Evolutionary conservation across 2,888 invertebrate species (phyloP).

Genomic region (Callyntrura guangdongensis): DNA sequence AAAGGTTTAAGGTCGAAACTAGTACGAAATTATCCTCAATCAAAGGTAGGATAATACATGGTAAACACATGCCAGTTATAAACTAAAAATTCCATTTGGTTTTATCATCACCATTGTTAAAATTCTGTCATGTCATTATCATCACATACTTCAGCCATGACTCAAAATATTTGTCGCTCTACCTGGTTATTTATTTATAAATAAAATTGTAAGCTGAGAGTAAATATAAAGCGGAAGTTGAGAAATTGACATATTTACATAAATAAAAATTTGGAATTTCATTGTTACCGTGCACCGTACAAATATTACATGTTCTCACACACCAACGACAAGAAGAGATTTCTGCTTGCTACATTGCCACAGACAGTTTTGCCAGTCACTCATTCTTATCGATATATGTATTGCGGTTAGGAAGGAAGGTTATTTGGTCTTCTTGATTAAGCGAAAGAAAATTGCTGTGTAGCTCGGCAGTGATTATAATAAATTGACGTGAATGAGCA

Average conservation of each 20-base stretch:
- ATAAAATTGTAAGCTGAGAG: not conserved
- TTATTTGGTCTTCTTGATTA: constrained; percentile 37
- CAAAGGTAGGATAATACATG: not conserved
- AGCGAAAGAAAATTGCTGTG: constrained; percentile 19
- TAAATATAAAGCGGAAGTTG: constrained; percentile 61
- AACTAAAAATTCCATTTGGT: constrained; percentile 42
- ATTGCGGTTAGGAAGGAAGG: constrained; percentile 46
- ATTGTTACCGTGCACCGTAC: not conserved
- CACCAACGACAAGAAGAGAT: not conserved
- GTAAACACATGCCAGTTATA: not conserved
- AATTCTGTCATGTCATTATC: constrained; percentile 20
- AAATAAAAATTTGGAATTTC: not conserved
- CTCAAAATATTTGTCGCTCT: not conserved
- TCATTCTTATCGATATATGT: constrained; percentile 26
- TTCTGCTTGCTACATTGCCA: not conserved
- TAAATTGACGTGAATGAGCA: constrained; percentile 44
- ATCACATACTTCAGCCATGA: no score
- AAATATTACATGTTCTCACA: not conserved
- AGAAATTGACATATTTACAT: constrained; percentile 51
- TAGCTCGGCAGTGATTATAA: constrained; percentile 2
- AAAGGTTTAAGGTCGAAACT: constrained; percentile 19
- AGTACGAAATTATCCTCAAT: not conserved
- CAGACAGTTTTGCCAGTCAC: not conserved
- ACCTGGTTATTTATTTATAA: not conserved
- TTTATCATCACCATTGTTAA: constrained; percentile 54